Evolutionary conservation across 92 coral and sea anemone species (phyloP), one percentile per base, ranked within the genome.

Genomic region (Muricea muricata): DNA sequence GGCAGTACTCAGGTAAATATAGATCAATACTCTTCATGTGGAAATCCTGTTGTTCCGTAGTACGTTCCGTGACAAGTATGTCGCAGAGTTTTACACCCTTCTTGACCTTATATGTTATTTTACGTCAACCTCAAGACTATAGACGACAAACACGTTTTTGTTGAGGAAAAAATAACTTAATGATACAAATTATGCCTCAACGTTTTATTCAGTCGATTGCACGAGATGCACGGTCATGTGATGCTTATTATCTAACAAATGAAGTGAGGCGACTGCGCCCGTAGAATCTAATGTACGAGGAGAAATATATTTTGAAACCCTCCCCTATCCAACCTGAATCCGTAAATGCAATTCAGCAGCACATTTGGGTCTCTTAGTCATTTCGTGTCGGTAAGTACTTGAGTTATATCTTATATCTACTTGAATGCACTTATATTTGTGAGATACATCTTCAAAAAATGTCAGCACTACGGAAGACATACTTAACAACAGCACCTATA

Each of bases 101-200:
- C n/a, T n/a, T n/a, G n/a, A n/a, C n/a, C n/a, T n/a, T n/a, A n/a
- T 48, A 48, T 17, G 56, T 11, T 48, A 48, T 48, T 48, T 48
- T 11, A 21, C 14, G 34, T 24, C 34, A 60, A 34, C 28, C 26
- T 34, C 23, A 60, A 60, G 68, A 60, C 5, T 10, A 13, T 21
- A 60, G 68, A 60, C 68, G 28, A 60, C 68, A 60, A 60, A 60
- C 68, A 21, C 68, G 68, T 60, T 60, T 60, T 60, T 24, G 61
- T 54, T 3, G 7, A 29, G 13, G 34, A 60, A 60, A 8, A 60
- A 24, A n/a, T n/a, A n/a, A n/a, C n/a, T n/a, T n/a, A n/a, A n/a
- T n/a, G n/a, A n/a, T n/a, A n/a, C n/a, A n/a, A n/a, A n/a, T n/a
- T n/a, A n/a, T n/a, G n/a, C n/a, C n/a, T n/a, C n/a, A n/a, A n/a